Evolutionary conservation across 2,888 invertebrate species (phyloP).

Genomic region (Drosophila prostipennis): DNA sequence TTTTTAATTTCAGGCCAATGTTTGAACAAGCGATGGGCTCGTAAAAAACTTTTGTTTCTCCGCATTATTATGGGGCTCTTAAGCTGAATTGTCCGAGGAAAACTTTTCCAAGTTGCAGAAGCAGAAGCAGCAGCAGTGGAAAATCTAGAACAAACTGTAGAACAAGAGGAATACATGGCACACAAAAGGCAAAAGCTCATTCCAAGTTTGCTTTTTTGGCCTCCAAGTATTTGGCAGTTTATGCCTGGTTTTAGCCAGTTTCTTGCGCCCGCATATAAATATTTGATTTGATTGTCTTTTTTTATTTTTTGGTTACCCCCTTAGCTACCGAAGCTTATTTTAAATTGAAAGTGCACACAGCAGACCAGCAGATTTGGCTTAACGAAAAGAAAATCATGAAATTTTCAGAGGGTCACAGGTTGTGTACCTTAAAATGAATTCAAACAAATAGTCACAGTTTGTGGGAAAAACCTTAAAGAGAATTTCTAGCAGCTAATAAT

Average conservation of each 20-base stretch:
- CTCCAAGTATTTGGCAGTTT: slow-evolving; percentile 31
- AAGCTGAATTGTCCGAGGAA: slow-evolving; percentile 36
- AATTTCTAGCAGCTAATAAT: neutral
- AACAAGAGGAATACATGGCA: slow-evolving; percentile 11
- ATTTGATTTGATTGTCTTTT: slow-evolving; percentile 73
- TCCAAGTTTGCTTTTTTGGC: slow-evolving; percentile 27
- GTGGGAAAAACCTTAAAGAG: neutral
- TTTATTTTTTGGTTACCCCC: slow-evolving; percentile 10
- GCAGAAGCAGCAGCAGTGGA: slow-evolving; percentile 12
- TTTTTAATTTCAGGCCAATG: slow-evolving; percentile 58
- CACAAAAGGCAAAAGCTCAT: slow-evolving; percentile 24
- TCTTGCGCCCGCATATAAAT: slow-evolving; percentile 71
- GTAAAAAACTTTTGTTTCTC: slow-evolving; percentile 40
- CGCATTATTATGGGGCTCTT: slow-evolving; percentile 39
- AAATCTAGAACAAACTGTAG: slow-evolving; percentile 25
- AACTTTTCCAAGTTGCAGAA: slow-evolving; percentile 29
- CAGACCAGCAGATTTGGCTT: slow-evolving; percentile 10
- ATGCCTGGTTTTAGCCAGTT: slow-evolving; percentile 31
- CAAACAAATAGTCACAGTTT: neutral
- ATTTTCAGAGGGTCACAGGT: slow-evolving; percentile 2
- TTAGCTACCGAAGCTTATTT: slow-evolving; percentile 42
- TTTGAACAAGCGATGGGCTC: slow-evolving; percentile 41
- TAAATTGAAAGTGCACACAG: slow-evolving; percentile 39
- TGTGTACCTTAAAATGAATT: slow-evolving; percentile 4
- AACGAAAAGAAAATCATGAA: neutral